Base-by-base conservation (phyloP, 2,113 vertebrate species). In the Melanotaenia duboulayi region DNA sequence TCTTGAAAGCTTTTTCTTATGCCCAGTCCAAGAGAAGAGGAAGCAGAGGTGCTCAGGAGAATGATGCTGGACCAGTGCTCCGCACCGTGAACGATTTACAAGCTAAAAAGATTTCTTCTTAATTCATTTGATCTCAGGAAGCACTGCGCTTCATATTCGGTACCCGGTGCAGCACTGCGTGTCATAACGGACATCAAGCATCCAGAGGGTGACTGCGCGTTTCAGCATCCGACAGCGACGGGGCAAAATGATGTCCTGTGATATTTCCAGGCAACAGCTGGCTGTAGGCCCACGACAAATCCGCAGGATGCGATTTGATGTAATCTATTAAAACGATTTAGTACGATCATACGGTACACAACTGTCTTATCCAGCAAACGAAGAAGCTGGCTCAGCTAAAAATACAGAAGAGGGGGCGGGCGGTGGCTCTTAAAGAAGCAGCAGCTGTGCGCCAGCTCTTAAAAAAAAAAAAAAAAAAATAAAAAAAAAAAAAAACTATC, bases 371-470 rank as follows among this genome's bases (percentile, higher is more conserved):
- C 90, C 88, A 84, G 75, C 82, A 89, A 91, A 93, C 92, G 88
- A 92, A 94, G 90, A 84, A 88, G 87, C 92, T 93, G 88, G 90
- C 87, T 94, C 91, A 90, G 92, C 93, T 93, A 91, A 94, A 94
- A 94, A 95, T 92, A 94, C 84, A 90, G 89, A 77, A 86, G 78
- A 87, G 85, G 91, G 84, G 91, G 92, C 84, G 92, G 92, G 85
- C 69, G 84, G 81, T 71, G 81, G 80, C 73, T 92, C 92, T 96
- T 96, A 95, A 96, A 95, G 92, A 87, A 92, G 89, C 91, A 91
- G 88, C 87, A 84, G 78, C 83, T 82, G 65, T 79, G 72, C 71
- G 76, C 74, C 66, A 76, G 76, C 65, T 61, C 28, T 20, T 14
- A 19, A 50, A 76, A n/a, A 68, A 70, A 11, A 39, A 20, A 61